Evolutionary conservation across 2,113 vertebrate species (phyloP), one percentile per base, ranked within the genome.

Genomic region (Phylloscopus trochilus): DNA sequence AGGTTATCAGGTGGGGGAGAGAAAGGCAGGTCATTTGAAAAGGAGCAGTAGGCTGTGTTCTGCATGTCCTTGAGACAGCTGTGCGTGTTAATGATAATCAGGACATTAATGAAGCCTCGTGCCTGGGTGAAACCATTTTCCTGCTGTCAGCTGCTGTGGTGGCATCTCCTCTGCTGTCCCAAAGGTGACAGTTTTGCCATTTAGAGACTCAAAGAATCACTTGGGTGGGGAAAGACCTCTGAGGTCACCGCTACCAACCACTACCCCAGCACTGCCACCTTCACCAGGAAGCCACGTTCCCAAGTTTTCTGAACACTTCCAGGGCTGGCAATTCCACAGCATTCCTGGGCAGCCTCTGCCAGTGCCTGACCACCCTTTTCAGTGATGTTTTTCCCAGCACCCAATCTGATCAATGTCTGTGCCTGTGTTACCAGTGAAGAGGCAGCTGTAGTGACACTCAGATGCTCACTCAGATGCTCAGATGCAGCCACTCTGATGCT

Each of bases 251-350:
- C 7, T 11, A 16, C 21, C 15, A 41, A 4, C 10, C n/a, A 4
- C 11, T 3, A 14, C 15, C 37, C 28, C 46, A 47, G 31, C 62
- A 10, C 9, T 55, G n/a, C 39, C 69, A 10, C 21, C n/a, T 53
- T 39, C 53, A 24, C 44, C 28, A 31, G 16, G 0, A 1, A 35
- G 55, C 67, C 56, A 0, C 0, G 8, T 6, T 47, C 69, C 53
- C 53, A 15, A 13, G 62, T 17, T 10, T 21, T 15, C 10, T 46
- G 63, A 28, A 1, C 41, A 1, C 18, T 43, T 60, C n/a, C 24
- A 39, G 20, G 41, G 20, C 1, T 55, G 39, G 20, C 0, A 5
- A 23, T 62, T 13, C 55, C 22, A 4, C 31, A 47, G 33, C 35
- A 15, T 49, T 21, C 55, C 41, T 62, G 63, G 47, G n/a, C 47